Percentiles rank a stretch among this genome's conserved stretches.
Evolutionary conservation across 2,797 vertebrate species (phyloP).

Genomic region (Crenuchus spilurus): DNA sequence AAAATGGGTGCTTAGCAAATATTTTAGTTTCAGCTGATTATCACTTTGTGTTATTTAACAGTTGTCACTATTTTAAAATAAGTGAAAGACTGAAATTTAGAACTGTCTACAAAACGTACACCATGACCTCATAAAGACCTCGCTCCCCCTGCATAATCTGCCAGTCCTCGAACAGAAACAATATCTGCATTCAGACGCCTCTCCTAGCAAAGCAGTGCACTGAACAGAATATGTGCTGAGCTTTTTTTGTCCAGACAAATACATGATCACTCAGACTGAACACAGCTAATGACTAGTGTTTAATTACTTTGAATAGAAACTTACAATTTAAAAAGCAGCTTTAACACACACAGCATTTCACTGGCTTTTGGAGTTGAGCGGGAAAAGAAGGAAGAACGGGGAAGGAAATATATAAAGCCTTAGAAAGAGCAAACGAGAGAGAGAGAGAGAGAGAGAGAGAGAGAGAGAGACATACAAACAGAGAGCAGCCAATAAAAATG

Average conservation of each 20-base stretch:
- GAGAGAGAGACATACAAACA: neutral
- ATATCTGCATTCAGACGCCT: slow-evolving; percentile 16
- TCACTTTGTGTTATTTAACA: no score
- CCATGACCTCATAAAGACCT: slow-evolving; percentile 24
- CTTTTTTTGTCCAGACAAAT: neutral
- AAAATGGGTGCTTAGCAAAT: no score
- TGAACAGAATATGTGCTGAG: slow-evolving; percentile 9
- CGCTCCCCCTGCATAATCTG: slow-evolving; percentile 1
- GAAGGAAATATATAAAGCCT: slow-evolving; percentile 60
- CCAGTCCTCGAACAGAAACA: slow-evolving; percentile 17
- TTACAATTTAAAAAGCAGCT: neutral
- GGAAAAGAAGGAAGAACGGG: slow-evolving; percentile 47
- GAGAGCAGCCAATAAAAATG: neutral
- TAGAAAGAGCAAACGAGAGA: slow-evolving; percentile 39
- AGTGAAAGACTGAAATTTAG: no score
- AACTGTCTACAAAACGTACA: no score
- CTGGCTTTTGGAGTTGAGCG: no score
- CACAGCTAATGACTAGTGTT: neutral
- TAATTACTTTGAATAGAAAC: neutral
- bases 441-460: neutral
- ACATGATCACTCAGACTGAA: neutral
- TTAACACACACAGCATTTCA: no score
- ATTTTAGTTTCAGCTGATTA: no score
- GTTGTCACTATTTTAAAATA: no score
- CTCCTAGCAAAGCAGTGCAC: slow-evolving; percentile 3